Evolutionary conservation across 2,888 invertebrate genomes (phyloP).

Genomic region (Apamea anceps): DNA sequence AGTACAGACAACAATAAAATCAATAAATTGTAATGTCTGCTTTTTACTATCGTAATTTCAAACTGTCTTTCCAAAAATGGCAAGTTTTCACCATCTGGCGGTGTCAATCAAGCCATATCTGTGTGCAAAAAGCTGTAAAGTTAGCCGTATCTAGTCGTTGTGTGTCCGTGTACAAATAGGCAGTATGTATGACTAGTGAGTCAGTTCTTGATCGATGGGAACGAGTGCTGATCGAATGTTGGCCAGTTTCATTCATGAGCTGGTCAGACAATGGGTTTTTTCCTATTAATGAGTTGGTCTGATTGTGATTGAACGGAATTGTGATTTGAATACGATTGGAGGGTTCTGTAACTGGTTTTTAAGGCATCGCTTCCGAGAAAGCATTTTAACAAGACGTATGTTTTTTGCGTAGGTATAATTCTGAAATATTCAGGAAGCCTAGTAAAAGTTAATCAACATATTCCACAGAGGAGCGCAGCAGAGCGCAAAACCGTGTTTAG

Average conservation of each 20-base stretch:
- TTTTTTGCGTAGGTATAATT: neutral
- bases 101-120: slow-evolving; percentile 60
- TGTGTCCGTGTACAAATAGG: slow-evolving; percentile 52
- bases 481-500: slow-evolving; percentile 43
- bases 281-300: slow-evolving; percentile 55
- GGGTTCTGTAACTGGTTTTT: slow-evolving; percentile 5
- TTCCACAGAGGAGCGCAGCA: slow-evolving; percentile 6
- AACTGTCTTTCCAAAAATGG: slow-evolving; percentile 44
- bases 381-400: too few species aligned
- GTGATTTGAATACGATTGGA: slow-evolving; percentile 44
- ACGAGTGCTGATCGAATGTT: slow-evolving; percentile 54
- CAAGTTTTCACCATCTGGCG: slow-evolving; percentile 59
- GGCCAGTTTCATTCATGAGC: slow-evolving; percentile 69
- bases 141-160: slow-evolving; percentile 59
- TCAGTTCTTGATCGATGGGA: slow-evolving; percentile 65
- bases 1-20: neutral
- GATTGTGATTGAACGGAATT: slow-evolving; percentile 48
- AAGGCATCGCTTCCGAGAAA: neutral
- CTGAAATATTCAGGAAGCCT: slow-evolving; percentile 11
- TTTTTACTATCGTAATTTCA: slow-evolving; percentile 25
- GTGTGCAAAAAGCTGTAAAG: slow-evolving; percentile 25
- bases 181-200: slow-evolving; percentile 54
- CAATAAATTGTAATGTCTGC: slow-evolving; percentile 5
- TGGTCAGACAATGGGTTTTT: slow-evolving; percentile 61
- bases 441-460: slow-evolving; percentile 29